These are phyloP conservation scores for Xyrauchen texanus DNA, from an alignment of 2,113 vertebrate genomes.

Conservation along the genomic window DNA sequence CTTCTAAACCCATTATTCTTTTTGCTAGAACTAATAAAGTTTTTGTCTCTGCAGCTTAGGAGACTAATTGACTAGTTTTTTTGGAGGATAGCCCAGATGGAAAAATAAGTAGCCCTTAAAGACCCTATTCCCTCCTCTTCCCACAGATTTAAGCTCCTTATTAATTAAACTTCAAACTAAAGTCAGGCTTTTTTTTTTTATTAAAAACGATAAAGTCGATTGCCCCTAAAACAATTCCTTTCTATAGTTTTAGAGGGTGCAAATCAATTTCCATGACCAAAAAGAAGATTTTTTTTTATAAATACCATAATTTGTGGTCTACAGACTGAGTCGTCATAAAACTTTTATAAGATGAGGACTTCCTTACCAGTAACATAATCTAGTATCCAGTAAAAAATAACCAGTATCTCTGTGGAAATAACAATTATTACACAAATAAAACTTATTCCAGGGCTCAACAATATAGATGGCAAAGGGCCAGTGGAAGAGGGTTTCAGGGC, in stretches of 20 bases:
- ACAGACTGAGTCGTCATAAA: slow-evolving; percentile 59
- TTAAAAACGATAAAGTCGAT: slow-evolving; percentile 76
- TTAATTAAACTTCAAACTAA: slow-evolving; percentile 81
- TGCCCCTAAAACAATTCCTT: slow-evolving; percentile 66
- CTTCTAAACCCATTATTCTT: slow-evolving; percentile 80
- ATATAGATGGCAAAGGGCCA: too few species aligned
- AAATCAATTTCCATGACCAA: slow-evolving; percentile 73
- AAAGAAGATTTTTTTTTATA: slow-evolving; percentile 61
- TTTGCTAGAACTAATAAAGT: slow-evolving; percentile 79
- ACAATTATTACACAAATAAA: too few species aligned
- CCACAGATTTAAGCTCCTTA: slow-evolving; percentile 76
- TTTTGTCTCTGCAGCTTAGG: slow-evolving; percentile 82
- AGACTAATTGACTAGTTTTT: slow-evolving; percentile 78
- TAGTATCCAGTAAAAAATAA: too few species aligned
- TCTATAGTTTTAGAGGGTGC: slow-evolving; percentile 71
- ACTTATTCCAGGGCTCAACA: too few species aligned
- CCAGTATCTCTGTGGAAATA: too few species aligned
- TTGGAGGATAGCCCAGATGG: slow-evolving; percentile 80
- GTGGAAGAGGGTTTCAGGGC: too few species aligned
- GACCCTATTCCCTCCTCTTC: slow-evolving; percentile 76
- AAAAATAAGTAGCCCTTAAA: slow-evolving; percentile 81
- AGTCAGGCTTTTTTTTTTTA: slow-evolving; percentile 77
- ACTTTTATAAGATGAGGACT: slow-evolving; percentile 65
- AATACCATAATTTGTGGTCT: slow-evolving; percentile 63
- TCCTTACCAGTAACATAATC: background rate